phyloP scores from a whole-genome alignment of 2,113 vertebrate species.

The Tichodroma muraria region DNA sequence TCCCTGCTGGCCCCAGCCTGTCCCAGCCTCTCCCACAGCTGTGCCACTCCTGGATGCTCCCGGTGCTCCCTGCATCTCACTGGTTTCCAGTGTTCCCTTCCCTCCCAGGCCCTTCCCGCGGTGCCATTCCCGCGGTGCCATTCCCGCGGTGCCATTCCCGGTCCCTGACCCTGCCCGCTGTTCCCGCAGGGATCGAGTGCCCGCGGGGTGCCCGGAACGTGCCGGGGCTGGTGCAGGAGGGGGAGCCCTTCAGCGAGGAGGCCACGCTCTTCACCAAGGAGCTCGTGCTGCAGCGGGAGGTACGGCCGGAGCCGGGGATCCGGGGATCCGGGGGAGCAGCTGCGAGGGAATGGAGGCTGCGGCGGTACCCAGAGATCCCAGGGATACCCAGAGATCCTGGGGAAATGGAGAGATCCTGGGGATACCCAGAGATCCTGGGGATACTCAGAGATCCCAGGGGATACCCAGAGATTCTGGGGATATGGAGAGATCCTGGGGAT shows the following conservation, averaged over 20 bases:
- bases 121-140: neutral
- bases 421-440: no score
- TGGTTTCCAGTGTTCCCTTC: neutral
- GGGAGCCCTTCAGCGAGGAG: slow-evolving; percentile 95
- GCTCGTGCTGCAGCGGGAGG: slow-evolving; percentile 93
- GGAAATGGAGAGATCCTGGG: no score
- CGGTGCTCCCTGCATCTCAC: rapidly evolving
- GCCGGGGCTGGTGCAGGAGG: slow-evolving; percentile 83
- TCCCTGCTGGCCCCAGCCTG: neutral
- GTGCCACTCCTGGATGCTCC: neutral
- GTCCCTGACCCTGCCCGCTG: rapidly evolving
- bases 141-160: neutral
- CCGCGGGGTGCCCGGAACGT: slow-evolving; percentile 87
- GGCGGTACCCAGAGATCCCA: rapidly evolving
- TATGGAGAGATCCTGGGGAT: neutral
- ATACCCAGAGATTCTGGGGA: neutral
- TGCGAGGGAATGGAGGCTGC: rapidly evolving
- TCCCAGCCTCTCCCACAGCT: neutral
- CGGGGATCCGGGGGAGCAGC: neutral
- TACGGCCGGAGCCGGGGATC: slow-evolving; percentile 37
- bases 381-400: neutral
- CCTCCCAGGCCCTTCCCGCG: neutral
- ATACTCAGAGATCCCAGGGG: neutral
- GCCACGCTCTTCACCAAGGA: slow-evolving; percentile 93
- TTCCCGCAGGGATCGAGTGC: slow-evolving; percentile 87